Conservation (phyloP, 2,888 invertebrate species). For the Torymus texanus region DNA sequence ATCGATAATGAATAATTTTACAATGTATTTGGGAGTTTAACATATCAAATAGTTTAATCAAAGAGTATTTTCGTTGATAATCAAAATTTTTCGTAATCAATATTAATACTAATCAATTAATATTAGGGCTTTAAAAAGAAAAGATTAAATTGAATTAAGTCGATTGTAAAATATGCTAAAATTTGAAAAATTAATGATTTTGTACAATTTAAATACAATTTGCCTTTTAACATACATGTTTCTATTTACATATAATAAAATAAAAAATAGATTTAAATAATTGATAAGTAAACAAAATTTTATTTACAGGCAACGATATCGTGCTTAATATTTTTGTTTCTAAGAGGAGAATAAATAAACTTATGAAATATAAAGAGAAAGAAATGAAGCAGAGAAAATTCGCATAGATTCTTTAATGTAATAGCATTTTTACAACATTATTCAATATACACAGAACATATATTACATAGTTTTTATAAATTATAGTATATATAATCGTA, state of each 20-base stretch:
- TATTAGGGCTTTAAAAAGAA: too few relatives aligned
- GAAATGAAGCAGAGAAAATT: slow-evolving; percentile 60
- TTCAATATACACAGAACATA: slow-evolving; percentile 70
- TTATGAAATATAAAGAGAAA: slow-evolving; percentile 31
- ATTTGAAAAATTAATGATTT: too few relatives aligned
- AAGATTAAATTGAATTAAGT: too few relatives aligned
- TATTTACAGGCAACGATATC: background rate
- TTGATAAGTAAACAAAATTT: background rate
- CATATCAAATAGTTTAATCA: too few relatives aligned
- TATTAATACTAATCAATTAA: too few relatives aligned
- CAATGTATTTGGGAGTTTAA: background rate
- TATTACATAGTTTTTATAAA: slow-evolving; percentile 66
- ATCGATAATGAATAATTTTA: background rate
- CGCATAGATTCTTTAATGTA: slow-evolving; percentile 68
- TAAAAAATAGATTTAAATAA: background rate
- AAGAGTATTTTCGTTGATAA: too few relatives aligned
- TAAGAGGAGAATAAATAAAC: background rate
- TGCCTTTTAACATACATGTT: background rate
- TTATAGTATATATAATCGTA: slow-evolving; percentile 37
- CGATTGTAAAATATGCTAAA: too few relatives aligned
- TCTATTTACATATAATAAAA: background rate
- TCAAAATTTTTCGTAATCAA: too few relatives aligned
- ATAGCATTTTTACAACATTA: slow-evolving; percentile 67
- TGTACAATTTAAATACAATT: too few relatives aligned
- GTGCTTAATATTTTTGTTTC: background rate